Conservation (phyloP, 2,888 invertebrate species). For the Aporophyla lueneburgensis region DNA sequence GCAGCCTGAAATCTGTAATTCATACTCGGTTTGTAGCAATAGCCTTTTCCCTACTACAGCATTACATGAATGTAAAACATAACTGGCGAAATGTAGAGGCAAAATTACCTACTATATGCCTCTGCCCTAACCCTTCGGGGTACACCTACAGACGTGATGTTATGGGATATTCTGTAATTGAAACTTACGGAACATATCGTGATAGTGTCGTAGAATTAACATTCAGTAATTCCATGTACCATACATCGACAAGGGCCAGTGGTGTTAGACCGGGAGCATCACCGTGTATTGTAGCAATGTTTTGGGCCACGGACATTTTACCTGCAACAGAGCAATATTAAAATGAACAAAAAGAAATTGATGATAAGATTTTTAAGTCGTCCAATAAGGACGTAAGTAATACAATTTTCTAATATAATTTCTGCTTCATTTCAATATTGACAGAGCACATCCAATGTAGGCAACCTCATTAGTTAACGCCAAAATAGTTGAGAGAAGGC, state of each 20-base stretch:
- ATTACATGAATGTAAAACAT: not conserved
- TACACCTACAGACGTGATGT: not conserved
- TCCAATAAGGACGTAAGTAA: too few species aligned
- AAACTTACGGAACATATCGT: constrained; percentile 79
- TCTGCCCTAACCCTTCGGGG: not conserved
- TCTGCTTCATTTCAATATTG: not conserved
- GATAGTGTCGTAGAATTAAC: constrained; percentile 77
- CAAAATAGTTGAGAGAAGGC: too few species aligned
- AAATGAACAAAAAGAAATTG: not conserved
- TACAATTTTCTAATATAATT: not conserved
- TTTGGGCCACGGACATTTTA: constrained; percentile 79
- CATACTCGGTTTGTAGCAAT: not conserved
- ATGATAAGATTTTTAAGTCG: too few species aligned
- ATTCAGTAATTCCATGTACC: constrained; percentile 86
- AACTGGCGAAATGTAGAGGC: not conserved
- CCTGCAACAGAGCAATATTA: constrained; percentile 62
- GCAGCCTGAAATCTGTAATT: not conserved
- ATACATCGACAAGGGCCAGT: constrained; percentile 82
- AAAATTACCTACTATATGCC: not conserved
- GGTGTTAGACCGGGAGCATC: constrained; percentile 83
- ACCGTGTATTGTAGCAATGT: constrained; percentile 84
- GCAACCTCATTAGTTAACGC: not conserved
- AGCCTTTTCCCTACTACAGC: not conserved
- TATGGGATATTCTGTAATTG: not conserved
- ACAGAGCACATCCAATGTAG: not conserved